Evolutionary conservation across 2,888 invertebrate species (phyloP).

Genomic region (Tipula vernalis): DNA sequence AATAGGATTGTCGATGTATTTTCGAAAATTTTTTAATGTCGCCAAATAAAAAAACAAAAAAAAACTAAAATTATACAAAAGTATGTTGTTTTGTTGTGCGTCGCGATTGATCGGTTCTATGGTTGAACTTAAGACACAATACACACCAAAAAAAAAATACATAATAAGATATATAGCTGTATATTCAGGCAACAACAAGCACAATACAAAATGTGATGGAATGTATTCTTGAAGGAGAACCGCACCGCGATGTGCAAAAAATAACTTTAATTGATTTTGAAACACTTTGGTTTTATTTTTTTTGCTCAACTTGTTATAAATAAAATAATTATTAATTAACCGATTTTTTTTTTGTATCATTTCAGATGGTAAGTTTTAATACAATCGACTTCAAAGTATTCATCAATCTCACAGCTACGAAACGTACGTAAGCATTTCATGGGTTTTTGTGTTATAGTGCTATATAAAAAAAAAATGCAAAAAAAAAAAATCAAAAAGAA

Average conservation of each 20-base stretch:
- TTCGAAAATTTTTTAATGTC: not conserved
- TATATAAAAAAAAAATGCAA: not conserved
- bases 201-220: not conserved
- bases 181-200: not conserved
- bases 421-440: not conserved
- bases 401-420: not conserved
- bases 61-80: not conserved
- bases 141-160: not conserved
- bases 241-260: not conserved
- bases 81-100: not conserved
- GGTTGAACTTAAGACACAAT: not conserved
- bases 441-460: not conserved
- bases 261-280: not conserved
- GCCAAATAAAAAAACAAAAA: not conserved
- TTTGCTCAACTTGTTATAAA: not conserved
- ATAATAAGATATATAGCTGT: not conserved
- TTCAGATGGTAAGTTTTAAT: constrained; percentile 9
- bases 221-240: not conserved
- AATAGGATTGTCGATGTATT: not conserved
- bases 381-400: not conserved
- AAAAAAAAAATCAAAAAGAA: not conserved
- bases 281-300: not conserved
- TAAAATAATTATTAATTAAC: constrained; percentile 4
- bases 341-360: not conserved
- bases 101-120: not conserved